These are phyloP conservation scores for Gymnothorax javanicus DNA, from an alignment of 2,797 vertebrate species.

Conservation along the genomic window DNA sequence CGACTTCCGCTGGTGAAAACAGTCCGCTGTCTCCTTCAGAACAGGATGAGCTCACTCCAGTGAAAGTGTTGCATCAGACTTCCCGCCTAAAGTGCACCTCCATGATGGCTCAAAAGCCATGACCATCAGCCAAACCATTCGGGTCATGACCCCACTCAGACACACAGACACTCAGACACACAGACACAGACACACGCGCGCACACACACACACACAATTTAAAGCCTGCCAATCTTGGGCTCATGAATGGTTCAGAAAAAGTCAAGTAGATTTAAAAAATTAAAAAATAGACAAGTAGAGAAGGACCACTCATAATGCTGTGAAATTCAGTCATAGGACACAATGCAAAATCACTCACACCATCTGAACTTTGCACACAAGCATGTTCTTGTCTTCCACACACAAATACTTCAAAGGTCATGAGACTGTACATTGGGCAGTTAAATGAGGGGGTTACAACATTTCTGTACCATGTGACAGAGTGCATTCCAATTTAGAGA, in stretches of 20 bases:
- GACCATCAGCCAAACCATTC: not conserved
- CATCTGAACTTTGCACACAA: not conserved
- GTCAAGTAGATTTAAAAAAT: not conserved
- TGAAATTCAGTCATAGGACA: not conserved
- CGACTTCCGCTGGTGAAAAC: not conserved
- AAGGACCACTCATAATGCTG: not conserved
- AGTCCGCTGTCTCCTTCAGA: not conserved
- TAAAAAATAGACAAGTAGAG: not conserved
- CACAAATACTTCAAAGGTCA: constrained; percentile 1
- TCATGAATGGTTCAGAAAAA: not conserved
- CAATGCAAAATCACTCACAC: not conserved
- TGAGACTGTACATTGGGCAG: not conserved
- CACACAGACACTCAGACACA: too few relatives aligned
- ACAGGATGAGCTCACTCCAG: not conserved
- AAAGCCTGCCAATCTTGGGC: not conserved
- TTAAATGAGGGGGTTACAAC: not conserved
- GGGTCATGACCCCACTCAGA: not conserved
- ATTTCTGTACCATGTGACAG: not conserved
- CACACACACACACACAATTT: not conserved
- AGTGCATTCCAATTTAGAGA: not conserved
- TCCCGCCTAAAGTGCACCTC: not conserved
- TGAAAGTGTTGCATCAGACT: not conserved
- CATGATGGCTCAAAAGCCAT: not conserved
- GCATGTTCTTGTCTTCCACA: not conserved
- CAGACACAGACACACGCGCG: too few relatives aligned